Base-by-base conservation (phyloP, 2,797 vertebrate genomes). In the Pachyuromys duprasi region DNA sequence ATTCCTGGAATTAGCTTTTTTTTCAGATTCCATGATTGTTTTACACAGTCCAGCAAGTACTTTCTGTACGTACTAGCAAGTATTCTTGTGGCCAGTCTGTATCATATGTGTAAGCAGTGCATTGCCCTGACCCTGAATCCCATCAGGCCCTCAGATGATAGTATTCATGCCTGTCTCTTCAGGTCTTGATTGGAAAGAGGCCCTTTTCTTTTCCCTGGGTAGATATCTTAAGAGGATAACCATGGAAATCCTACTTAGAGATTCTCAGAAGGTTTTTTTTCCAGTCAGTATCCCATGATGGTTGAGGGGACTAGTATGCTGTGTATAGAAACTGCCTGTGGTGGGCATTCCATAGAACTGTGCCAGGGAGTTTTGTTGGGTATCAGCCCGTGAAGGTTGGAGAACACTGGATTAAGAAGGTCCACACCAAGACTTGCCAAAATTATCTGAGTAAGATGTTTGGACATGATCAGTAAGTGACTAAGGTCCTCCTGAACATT, bases 61-160 rank as follows among this genome's bases (percentile, higher is more conserved):
- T 94, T 86, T 62, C 91, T 89, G n/a, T 60, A 86, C 60, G 92
- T 74, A 17, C n/a, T 8, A 84, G 28, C 20, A 36, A 36, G 28
- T 60, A n/a, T 78, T 49, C 42, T 81, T 80, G 79, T 91, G 49
- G 91, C 2, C 15, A 81, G 39, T 76, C 88, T 70, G 45, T 31
- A 53, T 72, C 69, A 75, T 62, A 75, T 76, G 7, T 33, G 62
- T 15, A 42, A 62, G 81, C 28, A 80, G 36, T 80, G 57, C 18
- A 82, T 82, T 96, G 20, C 33, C 63, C 74, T 80, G 45, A 86
- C 70, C 89, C 95, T 95, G 74, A 94, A 96, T 72, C 33, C 57
- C 9, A 75, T 39, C 39, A 42, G 95, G 60, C 65, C 69, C 60
- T 96, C 88, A 31, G 80, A 76, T 26, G 31, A 8, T 33, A 91